These are phyloP conservation scores for Esox masquinongy DNA, from an alignment of 2,797 vertebrate species.

Conservation along the genomic window DNA sequence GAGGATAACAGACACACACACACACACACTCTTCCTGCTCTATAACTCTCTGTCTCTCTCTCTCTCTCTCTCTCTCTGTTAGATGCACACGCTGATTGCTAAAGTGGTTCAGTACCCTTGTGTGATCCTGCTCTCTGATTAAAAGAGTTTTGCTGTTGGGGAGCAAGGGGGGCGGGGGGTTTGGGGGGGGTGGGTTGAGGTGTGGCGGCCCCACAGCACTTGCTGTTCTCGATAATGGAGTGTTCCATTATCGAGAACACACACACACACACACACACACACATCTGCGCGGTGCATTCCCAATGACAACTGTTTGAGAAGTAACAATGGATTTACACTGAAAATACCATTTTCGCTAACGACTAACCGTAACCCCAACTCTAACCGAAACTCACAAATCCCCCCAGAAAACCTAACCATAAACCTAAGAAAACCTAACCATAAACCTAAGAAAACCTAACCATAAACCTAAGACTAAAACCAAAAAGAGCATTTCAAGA, in stretches of 20 bases:
- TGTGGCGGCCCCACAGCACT: conserved; percentile 75
- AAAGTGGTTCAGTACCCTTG: conserved; percentile 53
- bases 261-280: neutral
- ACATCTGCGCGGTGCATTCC: too few species aligned
- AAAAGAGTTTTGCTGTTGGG: conserved; percentile 73
- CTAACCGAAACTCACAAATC: too few species aligned
- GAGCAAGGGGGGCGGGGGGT: conserved; percentile 53
- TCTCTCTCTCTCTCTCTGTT: conserved; percentile 6
- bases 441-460: too few species aligned
- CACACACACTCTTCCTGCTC: neutral
- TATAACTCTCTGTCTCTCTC: neutral
- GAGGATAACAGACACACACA: neutral
- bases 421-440: too few species aligned
- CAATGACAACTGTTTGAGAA: too few species aligned
- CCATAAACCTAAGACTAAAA: too few species aligned
- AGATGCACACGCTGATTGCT: conserved; percentile 45
- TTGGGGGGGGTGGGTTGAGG: neutral
- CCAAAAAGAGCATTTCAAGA: too few species aligned
- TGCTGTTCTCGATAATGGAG: too few species aligned
- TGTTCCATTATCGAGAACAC: conserved; percentile 64
- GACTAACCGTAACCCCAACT: too few species aligned
- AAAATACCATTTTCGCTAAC: too few species aligned
- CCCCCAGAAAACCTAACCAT: too few species aligned
- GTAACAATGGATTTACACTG: too few species aligned
- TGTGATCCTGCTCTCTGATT: conserved; percentile 64